Percentiles rank a stretch among this genome's conserved stretches.
These are phyloP conservation scores for Hippopotamus amphibius DNA, from an alignment of 2,113 vertebrate genomes.

Conservation along the genomic window DNA sequence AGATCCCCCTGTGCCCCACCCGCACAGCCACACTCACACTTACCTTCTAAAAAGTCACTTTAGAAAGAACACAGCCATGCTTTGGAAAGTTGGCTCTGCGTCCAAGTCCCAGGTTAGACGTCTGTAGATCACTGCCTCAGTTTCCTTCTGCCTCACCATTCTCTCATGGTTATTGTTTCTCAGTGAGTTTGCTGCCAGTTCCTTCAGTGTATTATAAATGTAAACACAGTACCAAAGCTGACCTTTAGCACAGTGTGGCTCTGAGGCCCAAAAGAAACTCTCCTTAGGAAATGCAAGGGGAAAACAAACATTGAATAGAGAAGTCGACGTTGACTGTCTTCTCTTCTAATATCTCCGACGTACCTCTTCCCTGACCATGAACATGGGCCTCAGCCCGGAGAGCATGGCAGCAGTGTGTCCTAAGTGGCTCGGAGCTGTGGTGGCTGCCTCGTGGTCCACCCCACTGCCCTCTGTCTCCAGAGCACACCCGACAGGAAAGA, in stretches of 20 bases:
- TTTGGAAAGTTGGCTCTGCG: constrained; percentile 16
- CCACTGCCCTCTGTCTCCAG: constrained; percentile 41
- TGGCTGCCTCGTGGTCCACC: not conserved
- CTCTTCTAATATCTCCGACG: not conserved
- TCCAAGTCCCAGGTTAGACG: not conserved
- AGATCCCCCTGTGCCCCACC: not conserved
- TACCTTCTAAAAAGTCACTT: not conserved
- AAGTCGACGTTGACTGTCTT: not conserved
- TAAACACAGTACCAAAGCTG: not conserved
- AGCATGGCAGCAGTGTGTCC: constrained; percentile 42
- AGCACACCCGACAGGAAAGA: not conserved
- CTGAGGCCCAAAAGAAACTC: not conserved
- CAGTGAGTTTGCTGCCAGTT: not conserved
- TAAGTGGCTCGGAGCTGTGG: constrained; percentile 2
- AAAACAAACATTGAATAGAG: not conserved
- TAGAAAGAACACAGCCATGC: not conserved
- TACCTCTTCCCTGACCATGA: not conserved
- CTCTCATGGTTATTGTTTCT: not conserved
- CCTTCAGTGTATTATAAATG: not conserved
- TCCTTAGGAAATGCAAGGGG: not conserved
- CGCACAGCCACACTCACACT: not conserved
- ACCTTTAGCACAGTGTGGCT: not conserved
- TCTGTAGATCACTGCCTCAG: not conserved
- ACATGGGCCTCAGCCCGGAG: not conserved
- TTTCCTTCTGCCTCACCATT: not conserved